Base-by-base conservation (phyloP, 2,113 vertebrate species). In the Heterochromis multidens region DNA sequence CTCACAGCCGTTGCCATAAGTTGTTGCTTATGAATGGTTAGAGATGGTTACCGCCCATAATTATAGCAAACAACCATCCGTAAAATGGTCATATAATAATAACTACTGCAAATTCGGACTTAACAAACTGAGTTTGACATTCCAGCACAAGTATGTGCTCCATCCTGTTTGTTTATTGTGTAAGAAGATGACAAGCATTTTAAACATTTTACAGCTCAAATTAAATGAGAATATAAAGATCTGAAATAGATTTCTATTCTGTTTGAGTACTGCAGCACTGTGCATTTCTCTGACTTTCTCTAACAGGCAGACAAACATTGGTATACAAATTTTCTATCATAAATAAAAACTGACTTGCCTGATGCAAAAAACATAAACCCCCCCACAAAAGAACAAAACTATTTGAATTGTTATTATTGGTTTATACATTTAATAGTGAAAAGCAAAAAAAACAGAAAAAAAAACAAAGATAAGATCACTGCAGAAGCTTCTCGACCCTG, bases 381-480 rank as follows among this genome's bases (percentile, higher is more conserved):
- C n/a, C n/a, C n/a, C 8, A 37, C 2, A 37, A 37, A 37, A 37
- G 6, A 35, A 35, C 33, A 46, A 46, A 16, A 2, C 5, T 2
- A 46, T 46, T 46, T 16, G 43, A 16, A 46, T 46, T 16, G n/a
- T n/a, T n/a, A n/a, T n/a, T 17, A 46, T 46, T 17, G 6, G 35
- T 25, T 67, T 67, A 25, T 25, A n/a, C 43, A 67, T 43, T 67
- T 43, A 43, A 43, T 43, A n/a, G 35, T 67, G 40, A 25, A 43
- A 67, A 67, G 4, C n/a, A 43, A 25, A 9, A 25, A 67, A 2
- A 17, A 63, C 35, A 0, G 0, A 1, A 65, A 37, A 43, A 67
- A 16, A 0, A 5, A 23, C 37, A 49, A 49, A 49, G 16, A 14
- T 43, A 43, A 25, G 63, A 67, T 67, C 35, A 67, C 2, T 16